A percentile compares a stretch with the other conserved stretches of the same genome.
Conservation (phyloP, 1,140 invertebrate species). For the Maconellicoccus hirsutus region DNA sequence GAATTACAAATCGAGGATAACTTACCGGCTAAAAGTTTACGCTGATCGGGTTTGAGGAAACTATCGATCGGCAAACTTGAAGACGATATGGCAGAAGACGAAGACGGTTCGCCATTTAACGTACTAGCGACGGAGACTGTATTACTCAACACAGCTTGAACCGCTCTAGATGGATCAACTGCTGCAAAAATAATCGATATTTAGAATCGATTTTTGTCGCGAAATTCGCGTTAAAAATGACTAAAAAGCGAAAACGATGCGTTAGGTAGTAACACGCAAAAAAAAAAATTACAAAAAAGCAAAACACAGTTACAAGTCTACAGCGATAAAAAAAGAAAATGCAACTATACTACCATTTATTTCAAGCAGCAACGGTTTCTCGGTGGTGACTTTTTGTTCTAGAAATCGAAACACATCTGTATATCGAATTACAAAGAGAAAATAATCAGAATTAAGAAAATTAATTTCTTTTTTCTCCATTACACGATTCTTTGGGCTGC, state of each 20-base stretch:
- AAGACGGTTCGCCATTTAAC: conserved; percentile 13
- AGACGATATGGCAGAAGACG: conserved; percentile 12
- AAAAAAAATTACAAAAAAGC: no score
- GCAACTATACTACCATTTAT: conserved; percentile 9
- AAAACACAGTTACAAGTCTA: not conserved
- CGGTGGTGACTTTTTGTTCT: not conserved
- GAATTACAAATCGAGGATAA: not conserved
- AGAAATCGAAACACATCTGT: conserved; percentile 4
- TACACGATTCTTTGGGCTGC: no score
- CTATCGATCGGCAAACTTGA: conserved; percentile 3
- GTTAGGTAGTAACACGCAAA: no score
- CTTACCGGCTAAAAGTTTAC: conserved; percentile 11
- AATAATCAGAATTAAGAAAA: not conserved
- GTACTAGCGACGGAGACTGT: not conserved
- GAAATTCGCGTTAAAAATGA: no score
- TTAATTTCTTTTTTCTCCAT: not conserved
- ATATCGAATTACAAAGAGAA: not conserved
- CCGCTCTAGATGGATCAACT: not conserved
- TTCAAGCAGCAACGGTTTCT: conserved; percentile 7
- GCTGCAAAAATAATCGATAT: not conserved
- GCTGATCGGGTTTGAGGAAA: conserved; percentile 8
- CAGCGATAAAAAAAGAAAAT: not conserved
- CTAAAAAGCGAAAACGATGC: not conserved
- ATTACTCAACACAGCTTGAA: conserved; percentile 6
- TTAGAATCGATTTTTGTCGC: not conserved